These are phyloP conservation scores for Dryocosmus kuriphilus DNA, from an alignment of 2,888 invertebrate genomes.

Conservation along the genomic window DNA sequence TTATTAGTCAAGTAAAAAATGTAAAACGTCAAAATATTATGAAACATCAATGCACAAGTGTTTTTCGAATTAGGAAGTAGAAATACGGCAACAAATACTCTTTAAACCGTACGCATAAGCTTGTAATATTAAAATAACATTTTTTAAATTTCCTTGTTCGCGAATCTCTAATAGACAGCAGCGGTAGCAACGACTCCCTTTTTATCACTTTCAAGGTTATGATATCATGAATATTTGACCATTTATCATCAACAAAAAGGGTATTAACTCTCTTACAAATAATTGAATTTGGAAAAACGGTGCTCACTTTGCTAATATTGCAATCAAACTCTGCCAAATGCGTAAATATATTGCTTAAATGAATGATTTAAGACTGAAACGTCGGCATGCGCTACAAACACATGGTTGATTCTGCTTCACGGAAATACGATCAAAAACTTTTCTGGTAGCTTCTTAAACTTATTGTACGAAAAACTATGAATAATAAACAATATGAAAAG, in stretches of 20 bases:
- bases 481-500: not conserved
- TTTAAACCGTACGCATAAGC: not conserved
- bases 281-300: not conserved
- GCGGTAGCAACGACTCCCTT: not conserved
- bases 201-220: conserved; percentile 23
- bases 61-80: not conserved
- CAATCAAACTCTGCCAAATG: not conserved
- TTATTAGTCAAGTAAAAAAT: too few relatives aligned
- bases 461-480: not conserved
- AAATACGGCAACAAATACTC: not conserved
- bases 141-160: too few relatives aligned
- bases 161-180: not conserved
- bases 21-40: not conserved
- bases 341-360: not conserved
- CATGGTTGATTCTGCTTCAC: conserved; percentile 5
- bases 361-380: not conserved
- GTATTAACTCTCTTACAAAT: not conserved
- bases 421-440: not conserved
- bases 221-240: not conserved
- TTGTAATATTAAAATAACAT: too few relatives aligned
- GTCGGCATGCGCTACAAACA: conserved; percentile 22
- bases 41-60: not conserved
- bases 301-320: not conserved
- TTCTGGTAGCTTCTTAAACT: not conserved
- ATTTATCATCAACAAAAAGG: not conserved